Conservation (phyloP, 2,888 invertebrate species). For the Leistus spinibarbis region DNA sequence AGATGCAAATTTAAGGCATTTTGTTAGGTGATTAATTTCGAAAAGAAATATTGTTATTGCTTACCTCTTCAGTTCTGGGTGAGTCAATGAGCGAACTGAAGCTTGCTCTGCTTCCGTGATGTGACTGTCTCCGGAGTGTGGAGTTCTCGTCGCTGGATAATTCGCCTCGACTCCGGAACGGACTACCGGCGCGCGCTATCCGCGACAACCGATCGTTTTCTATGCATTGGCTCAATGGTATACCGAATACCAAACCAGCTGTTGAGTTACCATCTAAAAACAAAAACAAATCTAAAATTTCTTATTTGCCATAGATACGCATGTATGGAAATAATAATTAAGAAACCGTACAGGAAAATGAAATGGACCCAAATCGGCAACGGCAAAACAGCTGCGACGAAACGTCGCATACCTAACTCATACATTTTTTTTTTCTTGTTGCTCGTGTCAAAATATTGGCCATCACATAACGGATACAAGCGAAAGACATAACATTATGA, state of each 20-base stretch:
- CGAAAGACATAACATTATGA: background rate
- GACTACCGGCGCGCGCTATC: constrained; percentile 51
- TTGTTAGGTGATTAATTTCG: background rate
- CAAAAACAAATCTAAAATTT: constrained; percentile 7
- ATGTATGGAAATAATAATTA: too few species aligned
- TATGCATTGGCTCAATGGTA: constrained; percentile 82
- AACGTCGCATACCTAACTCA: too few species aligned
- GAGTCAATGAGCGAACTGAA: constrained; percentile 72
- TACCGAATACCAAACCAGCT: constrained; percentile 80
- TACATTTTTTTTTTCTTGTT: background rate
- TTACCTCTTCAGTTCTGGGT: constrained; percentile 64
- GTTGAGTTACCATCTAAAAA: constrained; percentile 52
- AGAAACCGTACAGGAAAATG: too few species aligned
- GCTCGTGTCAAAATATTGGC: background rate
- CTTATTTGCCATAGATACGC: background rate
- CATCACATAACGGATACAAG: background rate
- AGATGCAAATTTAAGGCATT: background rate
- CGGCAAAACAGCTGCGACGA: too few species aligned
- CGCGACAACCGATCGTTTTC: constrained; percentile 73
- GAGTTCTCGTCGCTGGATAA: constrained; percentile 53
- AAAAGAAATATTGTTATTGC: constrained; percentile 45
- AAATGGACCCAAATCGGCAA: too few species aligned
- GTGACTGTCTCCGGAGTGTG: constrained; percentile 52
- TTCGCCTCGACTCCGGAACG: constrained; percentile 48
- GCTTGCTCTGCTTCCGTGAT: constrained; percentile 68